A percentile compares a stretch with the other conserved stretches of the same genome.
Conservation (phyloP, 2,113 vertebrate species). For the Colaptes auratus region DNA sequence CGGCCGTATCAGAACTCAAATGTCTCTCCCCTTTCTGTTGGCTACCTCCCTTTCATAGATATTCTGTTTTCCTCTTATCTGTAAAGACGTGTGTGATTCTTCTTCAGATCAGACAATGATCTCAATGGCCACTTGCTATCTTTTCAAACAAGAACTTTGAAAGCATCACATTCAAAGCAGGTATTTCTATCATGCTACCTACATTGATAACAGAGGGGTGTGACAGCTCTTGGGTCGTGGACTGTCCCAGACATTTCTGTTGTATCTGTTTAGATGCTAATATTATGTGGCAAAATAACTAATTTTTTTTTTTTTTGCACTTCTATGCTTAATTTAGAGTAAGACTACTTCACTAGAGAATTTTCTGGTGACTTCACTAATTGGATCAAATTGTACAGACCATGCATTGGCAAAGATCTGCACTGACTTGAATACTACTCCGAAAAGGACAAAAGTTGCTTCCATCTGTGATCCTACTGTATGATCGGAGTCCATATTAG, state of each 20-base stretch:
- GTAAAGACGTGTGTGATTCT: neutral
- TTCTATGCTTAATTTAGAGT: neutral
- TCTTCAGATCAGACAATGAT: neutral
- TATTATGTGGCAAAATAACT: neutral
- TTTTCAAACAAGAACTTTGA: neutral
- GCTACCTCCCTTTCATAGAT: neutral
- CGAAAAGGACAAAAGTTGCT: neutral
- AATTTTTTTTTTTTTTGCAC: neutral
- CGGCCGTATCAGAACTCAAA: neutral
- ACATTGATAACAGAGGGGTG: neutral
- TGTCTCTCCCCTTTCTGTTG: neutral
- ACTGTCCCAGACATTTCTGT: neutral
- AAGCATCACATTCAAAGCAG: neutral
- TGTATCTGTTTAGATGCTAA: neutral
- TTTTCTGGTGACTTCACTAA: neutral
- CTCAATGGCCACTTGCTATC: neutral
- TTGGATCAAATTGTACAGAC: neutral
- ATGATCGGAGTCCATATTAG: neutral
- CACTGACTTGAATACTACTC: fast-evolving
- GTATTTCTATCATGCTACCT: neutral
- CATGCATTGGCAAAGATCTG: neutral
- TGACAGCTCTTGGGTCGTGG: neutral
- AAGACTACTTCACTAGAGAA: neutral
- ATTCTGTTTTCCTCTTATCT: neutral
- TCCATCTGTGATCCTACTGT: neutral